Evolutionary conservation across 2,888 invertebrate species (phyloP).

Genomic region (Oscheius sp.): DNA sequence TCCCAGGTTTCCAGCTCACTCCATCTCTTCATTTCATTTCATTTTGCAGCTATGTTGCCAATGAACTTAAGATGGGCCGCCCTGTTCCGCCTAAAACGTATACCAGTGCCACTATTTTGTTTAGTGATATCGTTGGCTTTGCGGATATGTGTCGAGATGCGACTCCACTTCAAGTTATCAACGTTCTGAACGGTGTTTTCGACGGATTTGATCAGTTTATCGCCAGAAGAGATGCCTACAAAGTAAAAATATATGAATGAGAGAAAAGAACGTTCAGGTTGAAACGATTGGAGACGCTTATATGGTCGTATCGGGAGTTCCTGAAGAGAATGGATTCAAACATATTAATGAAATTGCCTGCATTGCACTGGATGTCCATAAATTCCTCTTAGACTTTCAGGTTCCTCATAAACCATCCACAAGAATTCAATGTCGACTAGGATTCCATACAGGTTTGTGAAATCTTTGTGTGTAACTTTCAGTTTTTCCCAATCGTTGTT

Average conservation of each 20-base stretch:
- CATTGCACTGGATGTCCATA: conserved; percentile 64
- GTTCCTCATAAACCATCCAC: conserved; percentile 55
- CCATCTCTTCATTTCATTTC: not conserved
- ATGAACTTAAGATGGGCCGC: conserved; percentile 65
- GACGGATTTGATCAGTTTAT: conserved; percentile 68
- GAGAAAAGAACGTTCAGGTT: conserved; percentile 40
- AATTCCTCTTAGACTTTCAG: conserved; percentile 58
- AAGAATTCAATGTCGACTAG: conserved; percentile 55
- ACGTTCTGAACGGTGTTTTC: conserved; percentile 64
- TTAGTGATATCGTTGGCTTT: conserved; percentile 67
- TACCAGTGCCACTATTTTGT: conserved; percentile 62
- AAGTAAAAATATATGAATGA: conserved; percentile 35
- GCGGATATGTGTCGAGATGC: conserved; percentile 62
- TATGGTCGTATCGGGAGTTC: conserved; percentile 64
- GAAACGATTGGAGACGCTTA: conserved; percentile 69
- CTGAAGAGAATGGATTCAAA: conserved; percentile 64
- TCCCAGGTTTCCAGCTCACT: conserved; percentile 38
- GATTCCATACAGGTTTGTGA: conserved; percentile 60
- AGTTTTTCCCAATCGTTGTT: not conserved
- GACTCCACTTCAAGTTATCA: conserved; percentile 64
- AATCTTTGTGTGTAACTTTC: not conserved
- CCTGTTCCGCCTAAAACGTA: conserved; percentile 67
- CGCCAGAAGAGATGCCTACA: conserved; percentile 57
- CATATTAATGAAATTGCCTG: conserved; percentile 62
- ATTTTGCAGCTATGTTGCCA: conserved; percentile 58